phyloP scores from a whole-genome alignment of 2,113 vertebrate species.

The Nesoenas mayeri region DNA sequence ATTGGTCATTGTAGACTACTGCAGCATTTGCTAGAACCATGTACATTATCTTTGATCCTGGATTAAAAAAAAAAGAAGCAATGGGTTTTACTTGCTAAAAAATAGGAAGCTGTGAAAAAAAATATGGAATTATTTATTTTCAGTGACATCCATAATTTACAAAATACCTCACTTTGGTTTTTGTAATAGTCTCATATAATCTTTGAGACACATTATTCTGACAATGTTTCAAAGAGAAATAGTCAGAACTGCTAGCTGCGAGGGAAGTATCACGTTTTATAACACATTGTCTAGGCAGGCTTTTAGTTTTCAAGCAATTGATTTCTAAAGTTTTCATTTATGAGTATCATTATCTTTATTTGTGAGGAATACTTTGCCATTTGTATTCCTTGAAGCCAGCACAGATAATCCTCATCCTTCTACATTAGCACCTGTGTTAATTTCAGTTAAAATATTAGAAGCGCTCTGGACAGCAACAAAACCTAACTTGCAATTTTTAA shows the following conservation, averaged over 20 bases:
- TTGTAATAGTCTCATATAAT: neutral
- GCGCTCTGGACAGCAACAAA: neutral
- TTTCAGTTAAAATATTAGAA: conserved; percentile 18
- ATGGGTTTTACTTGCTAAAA: neutral
- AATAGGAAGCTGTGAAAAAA: neutral
- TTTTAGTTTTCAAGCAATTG: neutral
- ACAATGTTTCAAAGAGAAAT: neutral
- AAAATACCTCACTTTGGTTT: neutral
- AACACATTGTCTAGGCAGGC: neutral
- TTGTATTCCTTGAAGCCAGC: neutral
- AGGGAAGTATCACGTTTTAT: neutral
- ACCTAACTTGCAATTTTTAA: neutral
- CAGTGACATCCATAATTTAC: neutral
- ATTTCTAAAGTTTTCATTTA: conserved; percentile 20
- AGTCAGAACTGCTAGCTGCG: neutral
- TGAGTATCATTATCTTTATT: neutral
- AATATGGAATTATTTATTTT: neutral
- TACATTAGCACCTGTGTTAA: neutral
- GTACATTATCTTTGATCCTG: neutral
- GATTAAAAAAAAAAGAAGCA: neutral
- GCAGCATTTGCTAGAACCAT: neutral
- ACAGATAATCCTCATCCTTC: neutral
- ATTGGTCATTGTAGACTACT: neutral
- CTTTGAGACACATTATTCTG: neutral
- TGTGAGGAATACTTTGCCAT: neutral